Evolutionary conservation across 2,113 vertebrate genomes (phyloP), one percentile per base, ranked within the genome.

Genomic region (Chionis minor): DNA sequence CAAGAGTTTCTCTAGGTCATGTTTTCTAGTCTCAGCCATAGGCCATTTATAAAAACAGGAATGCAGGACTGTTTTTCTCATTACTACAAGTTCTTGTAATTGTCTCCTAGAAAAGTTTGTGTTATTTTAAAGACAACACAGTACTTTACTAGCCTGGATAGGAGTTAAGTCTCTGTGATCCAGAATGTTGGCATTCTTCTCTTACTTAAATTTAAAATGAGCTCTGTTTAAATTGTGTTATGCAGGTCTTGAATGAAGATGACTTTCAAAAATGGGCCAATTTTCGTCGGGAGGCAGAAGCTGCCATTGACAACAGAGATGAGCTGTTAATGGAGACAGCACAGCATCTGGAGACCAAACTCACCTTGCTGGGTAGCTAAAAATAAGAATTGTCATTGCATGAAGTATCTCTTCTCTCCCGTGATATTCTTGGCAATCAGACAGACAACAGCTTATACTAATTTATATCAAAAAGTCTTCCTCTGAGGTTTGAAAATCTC

Each of bases 291-390:
- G 98, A 98, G 88, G 99, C 99, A 14, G 97, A 99, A 97, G 97
- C 98, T 32, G 98, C 99, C 9, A 98, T 99, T n/a, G 98, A 98
- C 62, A 98, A 98, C 95, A 97, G 97, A 91, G 98, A 99, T 7
- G 98, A 98, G 51, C 97, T 98, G 80, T 95, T 99, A 13, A 97
- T 98, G 98, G 97, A 99, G 87, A 98, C 98, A 10, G 98, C 98
- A 1, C 91, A 97, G 66, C 92, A 93, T 77, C 95, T 99, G 96
- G 99, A 99, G 96, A 99, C 97, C 52, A 98, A 98, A 47, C 98
- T 99, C 81, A 99, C 97, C 82, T 97, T 99, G 86, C 97, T 99
- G 11, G 99, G 99, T 99, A 98, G 61, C 70, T 97, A 97, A 94
- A 97, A 97, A 97, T 91, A 97, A 56, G 42, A 97, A 78, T 72